Evolutionary conservation across 1,140 invertebrate species (phyloP), one percentile per base, ranked within the genome.

Genomic region (Aphis gossypii): DNA sequence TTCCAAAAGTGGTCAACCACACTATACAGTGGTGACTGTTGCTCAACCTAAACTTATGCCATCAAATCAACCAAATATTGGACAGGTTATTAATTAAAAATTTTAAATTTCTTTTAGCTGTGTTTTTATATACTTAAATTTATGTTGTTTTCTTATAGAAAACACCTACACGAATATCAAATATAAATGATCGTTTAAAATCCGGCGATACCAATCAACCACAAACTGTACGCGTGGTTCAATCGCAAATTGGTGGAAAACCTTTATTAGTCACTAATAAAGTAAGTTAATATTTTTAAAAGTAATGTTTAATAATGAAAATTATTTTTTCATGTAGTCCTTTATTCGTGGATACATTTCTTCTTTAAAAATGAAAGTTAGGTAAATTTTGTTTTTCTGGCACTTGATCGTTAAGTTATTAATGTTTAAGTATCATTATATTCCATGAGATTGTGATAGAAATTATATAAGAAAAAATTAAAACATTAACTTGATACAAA

Each of bases 191-290:
- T 84, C 92, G 82, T 20, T 84, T 93, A 54, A 84, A 93, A 56
- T 41, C 92, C 38, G 41, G 82, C 44, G 92, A 93, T n/a, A 51
- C 48, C 21, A 92, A 18, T 92, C 91, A 92, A 83, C 48, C 92
- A 84, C 92, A 93, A 84, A 93, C 92, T 93, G 18, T 93, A 23
- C 82, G 95, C 93, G 94, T 96, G n/a, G 96, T 96, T 94, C 94
- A 96, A 83, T 95, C 96, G 0, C 96, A 96, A 93, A 95, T 97
- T 6, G 96, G 96, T 38, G 97, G 97, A 2, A 97, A 97, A 94
- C 97, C 96, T 8, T 96, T 97, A 23, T 95, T 97, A 21, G 94
- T 97, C 14, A 96, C 96, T 0, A 96, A 96, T 93, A 95, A 96
- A 94, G 94, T 93, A 84, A 48, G 21, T 51, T 2, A n/a, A 76